Evolutionary conservation across 1,140 invertebrate genomes (phyloP).

Genomic region (Sipha flava): DNA sequence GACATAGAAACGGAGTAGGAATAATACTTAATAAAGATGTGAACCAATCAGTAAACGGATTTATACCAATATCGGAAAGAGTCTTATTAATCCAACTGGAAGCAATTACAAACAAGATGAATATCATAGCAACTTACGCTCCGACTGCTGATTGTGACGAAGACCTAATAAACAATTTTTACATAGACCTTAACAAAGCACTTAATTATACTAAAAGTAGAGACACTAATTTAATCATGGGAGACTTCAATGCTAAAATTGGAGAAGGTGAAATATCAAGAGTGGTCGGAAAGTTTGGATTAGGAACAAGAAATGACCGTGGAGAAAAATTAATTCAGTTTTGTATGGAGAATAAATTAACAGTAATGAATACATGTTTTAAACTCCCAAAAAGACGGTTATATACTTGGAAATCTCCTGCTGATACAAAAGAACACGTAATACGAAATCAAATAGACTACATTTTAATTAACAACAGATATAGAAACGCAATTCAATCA

Average conservation of each 20-base stretch:
- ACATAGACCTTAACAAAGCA: conserved; percentile 32
- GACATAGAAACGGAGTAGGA: conserved; percentile 33
- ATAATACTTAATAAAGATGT: conserved; percentile 32
- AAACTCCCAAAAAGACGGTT: conserved; percentile 39
- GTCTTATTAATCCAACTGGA: no score
- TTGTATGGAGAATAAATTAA: conserved; percentile 40
- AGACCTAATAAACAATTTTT: conserved; percentile 38
- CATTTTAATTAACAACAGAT: conserved; percentile 40
- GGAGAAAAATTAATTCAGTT: conserved; percentile 40
- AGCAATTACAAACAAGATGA: no score
- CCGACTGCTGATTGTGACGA: no score
- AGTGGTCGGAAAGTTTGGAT: conserved; percentile 35
- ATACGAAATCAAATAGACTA: conserved; percentile 44
- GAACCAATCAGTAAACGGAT: background rate
- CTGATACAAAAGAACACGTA: conserved; percentile 33
- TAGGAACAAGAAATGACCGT: conserved; percentile 40
- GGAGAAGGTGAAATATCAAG: conserved; percentile 31
- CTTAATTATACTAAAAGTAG: conserved; percentile 31
- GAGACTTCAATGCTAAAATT: conserved; percentile 41
- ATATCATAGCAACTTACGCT: no score
- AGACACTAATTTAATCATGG: conserved; percentile 36
- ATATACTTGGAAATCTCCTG: conserved; percentile 43
- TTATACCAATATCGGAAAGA: conserved; percentile 31
- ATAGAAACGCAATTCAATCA: conserved; percentile 39
- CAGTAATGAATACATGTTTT: conserved; percentile 40